Evolutionary conservation across 2,113 vertebrate genomes (phyloP).

Genomic region (Solea senegalensis): DNA sequence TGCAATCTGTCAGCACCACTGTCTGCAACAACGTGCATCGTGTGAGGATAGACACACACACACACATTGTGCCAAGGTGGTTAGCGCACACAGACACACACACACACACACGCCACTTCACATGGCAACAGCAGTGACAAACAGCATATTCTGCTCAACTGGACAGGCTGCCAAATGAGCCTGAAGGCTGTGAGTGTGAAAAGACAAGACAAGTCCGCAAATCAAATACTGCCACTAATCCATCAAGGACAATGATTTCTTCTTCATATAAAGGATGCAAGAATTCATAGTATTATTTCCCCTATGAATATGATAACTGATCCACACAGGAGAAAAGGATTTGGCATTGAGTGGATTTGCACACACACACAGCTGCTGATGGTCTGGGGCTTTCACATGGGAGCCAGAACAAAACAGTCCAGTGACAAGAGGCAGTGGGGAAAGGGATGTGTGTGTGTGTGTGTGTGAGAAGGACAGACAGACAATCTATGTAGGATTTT

Average conservation of each 20-base stretch:
- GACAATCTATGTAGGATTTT: too few relatives aligned
- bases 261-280: neutral
- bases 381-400: neutral
- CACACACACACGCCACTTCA: slow-evolving; percentile 3
- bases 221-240: slow-evolving; percentile 25
- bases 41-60: slow-evolving; percentile 30
- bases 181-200: slow-evolving; percentile 19
- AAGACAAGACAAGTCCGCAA: slow-evolving; percentile 12
- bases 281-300: neutral
- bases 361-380: slow-evolving; percentile 1
- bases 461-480: too few relatives aligned
- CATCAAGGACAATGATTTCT: slow-evolving; percentile 2
- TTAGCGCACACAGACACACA: neutral
- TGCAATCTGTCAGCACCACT: slow-evolving; percentile 64
- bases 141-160: slow-evolving; percentile 25
- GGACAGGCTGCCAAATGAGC: slow-evolving; percentile 31
- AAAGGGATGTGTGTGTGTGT: neutral
- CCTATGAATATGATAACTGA: neutral
- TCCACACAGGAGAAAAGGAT: neutral
- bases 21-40: slow-evolving; percentile 47
- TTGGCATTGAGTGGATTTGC: neutral
- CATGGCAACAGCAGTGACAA: slow-evolving; percentile 21
- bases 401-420: slow-evolving; percentile 8
- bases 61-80: slow-evolving; percentile 7
- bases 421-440: neutral